Evolutionary conservation across 2,113 vertebrate genomes (phyloP).

Genomic region (Dryoscopus gambensis): DNA sequence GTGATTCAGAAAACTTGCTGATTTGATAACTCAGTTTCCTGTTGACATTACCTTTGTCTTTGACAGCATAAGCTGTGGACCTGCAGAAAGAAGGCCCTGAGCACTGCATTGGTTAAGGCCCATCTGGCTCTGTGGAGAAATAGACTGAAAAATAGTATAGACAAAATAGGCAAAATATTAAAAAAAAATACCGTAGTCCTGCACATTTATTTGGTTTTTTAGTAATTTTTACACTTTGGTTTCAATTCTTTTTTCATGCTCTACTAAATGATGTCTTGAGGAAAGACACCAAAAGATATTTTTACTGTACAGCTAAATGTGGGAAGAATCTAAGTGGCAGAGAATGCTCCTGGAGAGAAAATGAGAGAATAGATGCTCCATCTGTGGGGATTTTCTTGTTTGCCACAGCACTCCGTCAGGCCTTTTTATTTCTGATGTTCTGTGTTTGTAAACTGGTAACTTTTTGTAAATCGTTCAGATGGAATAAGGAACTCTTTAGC

Average conservation of each 20-base stretch:
- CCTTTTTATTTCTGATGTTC: not conserved
- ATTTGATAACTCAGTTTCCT: not conserved
- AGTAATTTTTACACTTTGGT: not conserved
- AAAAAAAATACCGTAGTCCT: not conserved
- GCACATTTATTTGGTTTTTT: not conserved
- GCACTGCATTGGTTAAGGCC: not conserved
- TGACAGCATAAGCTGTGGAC: not conserved
- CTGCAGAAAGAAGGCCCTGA: not conserved
- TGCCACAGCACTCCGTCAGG: not conserved
- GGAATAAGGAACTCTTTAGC: not conserved
- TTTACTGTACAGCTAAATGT: not conserved
- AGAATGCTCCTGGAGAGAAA: conserved; percentile 6
- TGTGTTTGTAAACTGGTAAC: not conserved
- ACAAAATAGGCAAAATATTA: not conserved
- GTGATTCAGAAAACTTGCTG: not conserved
- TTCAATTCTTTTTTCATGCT: not conserved
- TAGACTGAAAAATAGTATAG: not conserved
- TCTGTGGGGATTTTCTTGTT: conserved; percentile 32
- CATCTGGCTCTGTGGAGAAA: not conserved
- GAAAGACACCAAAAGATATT: not conserved
- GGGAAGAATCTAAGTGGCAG: not conserved
- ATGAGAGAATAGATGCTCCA: not conserved
- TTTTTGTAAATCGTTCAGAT: not conserved
- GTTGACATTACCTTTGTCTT: not conserved
- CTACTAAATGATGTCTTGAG: not conserved